phyloP scores from a whole-genome alignment of 2,113 vertebrate species.

The Peromyscus californicus region DNA sequence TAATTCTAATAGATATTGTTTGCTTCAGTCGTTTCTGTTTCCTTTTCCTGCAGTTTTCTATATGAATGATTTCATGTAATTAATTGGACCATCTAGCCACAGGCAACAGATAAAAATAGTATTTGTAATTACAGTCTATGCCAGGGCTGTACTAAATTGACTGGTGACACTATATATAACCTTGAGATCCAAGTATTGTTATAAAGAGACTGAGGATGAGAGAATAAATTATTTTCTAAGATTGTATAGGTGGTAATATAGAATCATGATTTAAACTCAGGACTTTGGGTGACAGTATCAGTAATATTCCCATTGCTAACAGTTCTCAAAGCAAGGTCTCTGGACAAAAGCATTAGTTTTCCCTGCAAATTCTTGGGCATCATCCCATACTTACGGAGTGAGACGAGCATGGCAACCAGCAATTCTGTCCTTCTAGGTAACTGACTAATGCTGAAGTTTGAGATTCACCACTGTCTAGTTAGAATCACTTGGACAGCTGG shows the following conservation, averaged over 20 bases:
- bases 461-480: conserved; percentile 49
- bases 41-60: conserved; percentile 33
- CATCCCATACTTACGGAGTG: background rate
- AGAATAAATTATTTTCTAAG: conserved; percentile 26
- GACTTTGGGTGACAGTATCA: background rate
- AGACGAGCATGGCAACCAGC: background rate
- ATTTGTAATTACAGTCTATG: conserved; percentile 42
- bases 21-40: background rate
- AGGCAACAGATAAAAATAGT: conserved; percentile 31
- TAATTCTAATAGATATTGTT: conserved; percentile 54
- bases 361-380: background rate
- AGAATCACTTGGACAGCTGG: conserved; percentile 26
- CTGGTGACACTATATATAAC: conserved; percentile 31
- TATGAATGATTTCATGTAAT: conserved; percentile 48
- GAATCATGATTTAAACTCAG: conserved; percentile 42
- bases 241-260: background rate
- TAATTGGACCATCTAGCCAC: background rate
- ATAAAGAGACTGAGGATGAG: conserved; percentile 51
- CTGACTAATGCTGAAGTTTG: background rate
- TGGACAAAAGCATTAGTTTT: conserved; percentile 38
- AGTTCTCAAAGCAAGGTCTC: conserved; percentile 24
- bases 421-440: background rate
- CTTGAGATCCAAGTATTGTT: conserved; percentile 54
- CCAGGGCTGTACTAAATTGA: background rate
- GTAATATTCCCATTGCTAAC: background rate